Percentiles rank a stretch among this genome's conserved stretches.
phyloP scores from a whole-genome alignment of 2,113 vertebrate species.

The Hyperopisus bebe region DNA sequence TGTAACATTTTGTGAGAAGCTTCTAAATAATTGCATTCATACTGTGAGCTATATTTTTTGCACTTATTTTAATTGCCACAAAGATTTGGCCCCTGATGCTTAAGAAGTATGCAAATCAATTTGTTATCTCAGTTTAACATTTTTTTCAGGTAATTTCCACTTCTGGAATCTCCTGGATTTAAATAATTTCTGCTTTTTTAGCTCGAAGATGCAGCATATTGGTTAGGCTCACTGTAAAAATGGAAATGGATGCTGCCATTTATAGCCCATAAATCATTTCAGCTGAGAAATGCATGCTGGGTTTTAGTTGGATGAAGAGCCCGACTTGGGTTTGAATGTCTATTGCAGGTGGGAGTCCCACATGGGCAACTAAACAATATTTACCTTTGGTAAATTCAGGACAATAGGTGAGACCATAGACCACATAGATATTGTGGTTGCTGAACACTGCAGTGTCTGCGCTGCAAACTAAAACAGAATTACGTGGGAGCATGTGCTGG shows the following conservation, averaged over 20 bases:
- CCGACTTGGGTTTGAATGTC: not conserved
- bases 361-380: not conserved
- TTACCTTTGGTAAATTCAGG: not conserved
- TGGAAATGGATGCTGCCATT: not conserved
- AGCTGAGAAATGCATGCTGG: not conserved
- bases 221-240: not conserved
- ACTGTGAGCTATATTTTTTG: not conserved
- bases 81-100: not conserved
- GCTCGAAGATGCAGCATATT: not conserved
- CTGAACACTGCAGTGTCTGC: not conserved
- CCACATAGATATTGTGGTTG: not conserved
- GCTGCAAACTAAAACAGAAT: not conserved
- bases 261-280: not conserved
- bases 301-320: not conserved
- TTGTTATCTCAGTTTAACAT: not conserved
- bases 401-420: not conserved
- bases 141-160: slow-evolving; percentile 1
- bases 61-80: not conserved
- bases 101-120: slow-evolving; percentile 14
- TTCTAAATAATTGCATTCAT: not conserved
- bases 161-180: not conserved
- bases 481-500: not conserved
- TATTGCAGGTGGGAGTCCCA: not conserved
- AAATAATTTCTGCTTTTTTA: slow-evolving; percentile 3
- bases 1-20: not conserved